These are phyloP conservation scores for Procavia capensis DNA, from an alignment of 2,113 vertebrate species.

Conservation along the genomic window DNA sequence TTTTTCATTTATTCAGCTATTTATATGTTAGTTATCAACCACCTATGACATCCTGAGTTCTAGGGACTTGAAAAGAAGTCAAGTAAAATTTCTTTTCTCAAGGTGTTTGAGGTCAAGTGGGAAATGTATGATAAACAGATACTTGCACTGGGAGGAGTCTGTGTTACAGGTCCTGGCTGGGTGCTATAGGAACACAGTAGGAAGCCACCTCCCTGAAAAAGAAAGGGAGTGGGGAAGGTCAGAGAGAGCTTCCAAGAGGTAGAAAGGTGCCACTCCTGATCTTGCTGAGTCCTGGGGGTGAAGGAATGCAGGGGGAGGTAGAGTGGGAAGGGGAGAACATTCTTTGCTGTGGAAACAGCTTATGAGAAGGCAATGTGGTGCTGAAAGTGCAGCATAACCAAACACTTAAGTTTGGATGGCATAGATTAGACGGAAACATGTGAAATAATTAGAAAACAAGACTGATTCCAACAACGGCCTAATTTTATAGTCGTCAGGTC, in stretches of 20 bases:
- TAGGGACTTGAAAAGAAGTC: background rate
- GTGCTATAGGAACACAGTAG: fast-evolving
- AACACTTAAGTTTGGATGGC: background rate
- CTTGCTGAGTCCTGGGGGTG: background rate
- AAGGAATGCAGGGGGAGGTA: background rate
- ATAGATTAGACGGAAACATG: background rate
- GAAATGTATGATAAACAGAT: background rate
- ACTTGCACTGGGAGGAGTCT: background rate
- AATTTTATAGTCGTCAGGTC: background rate
- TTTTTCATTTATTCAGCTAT: background rate
- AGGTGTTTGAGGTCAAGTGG: background rate
- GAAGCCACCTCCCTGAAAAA: background rate
- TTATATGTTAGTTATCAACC: background rate
- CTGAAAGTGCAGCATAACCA: background rate
- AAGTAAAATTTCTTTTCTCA: background rate
- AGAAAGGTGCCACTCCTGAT: background rate
- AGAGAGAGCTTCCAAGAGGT: background rate
- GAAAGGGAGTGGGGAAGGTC: background rate
- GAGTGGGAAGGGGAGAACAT: background rate
- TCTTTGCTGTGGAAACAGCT: background rate
- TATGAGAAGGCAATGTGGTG: background rate
- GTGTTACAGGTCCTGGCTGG: fast-evolving
- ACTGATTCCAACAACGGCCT: background rate
- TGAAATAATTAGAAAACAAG: slow-evolving; percentile 5
- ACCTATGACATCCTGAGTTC: background rate